phyloP scores from a whole-genome alignment of 1,140 invertebrate species.

The Trichoplusia ni region DNA sequence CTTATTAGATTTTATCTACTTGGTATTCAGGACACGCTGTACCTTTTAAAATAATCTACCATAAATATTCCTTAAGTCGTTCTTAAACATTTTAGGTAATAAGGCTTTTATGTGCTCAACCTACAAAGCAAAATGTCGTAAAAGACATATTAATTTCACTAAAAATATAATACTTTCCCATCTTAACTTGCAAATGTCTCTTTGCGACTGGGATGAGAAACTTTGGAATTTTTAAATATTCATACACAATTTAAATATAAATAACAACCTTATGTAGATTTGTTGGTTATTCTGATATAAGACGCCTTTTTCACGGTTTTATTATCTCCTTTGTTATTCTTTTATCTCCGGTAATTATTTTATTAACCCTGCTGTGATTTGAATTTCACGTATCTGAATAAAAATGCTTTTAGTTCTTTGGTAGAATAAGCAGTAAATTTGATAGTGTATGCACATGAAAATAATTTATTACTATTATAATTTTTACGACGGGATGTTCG shows the following conservation, averaged over 20 bases:
- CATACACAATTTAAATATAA: conserved; percentile 36
- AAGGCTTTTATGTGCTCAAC: background rate
- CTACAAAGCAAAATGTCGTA: background rate
- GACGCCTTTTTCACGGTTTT: conserved; percentile 3
- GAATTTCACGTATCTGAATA: too few relatives aligned
- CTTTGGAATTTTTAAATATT: conserved; percentile 33
- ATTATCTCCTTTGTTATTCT: conserved; percentile 1
- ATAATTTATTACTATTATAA: too few relatives aligned
- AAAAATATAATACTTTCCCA: conserved; percentile 32
- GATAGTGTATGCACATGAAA: too few relatives aligned
- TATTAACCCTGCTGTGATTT: too few relatives aligned
- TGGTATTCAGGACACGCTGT: conserved; percentile 20
- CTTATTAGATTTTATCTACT: conserved; percentile 19
- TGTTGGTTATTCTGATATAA: conserved; percentile 16
- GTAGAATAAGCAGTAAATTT: too few relatives aligned
- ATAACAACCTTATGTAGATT: conserved; percentile 28
- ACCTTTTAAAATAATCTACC: conserved; percentile 28
- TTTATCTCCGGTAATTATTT: background rate
- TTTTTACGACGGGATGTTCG: too few relatives aligned
- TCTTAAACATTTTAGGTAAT: conserved; percentile 21
- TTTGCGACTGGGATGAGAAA: conserved; percentile 25
- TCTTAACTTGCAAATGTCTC: conserved; percentile 33
- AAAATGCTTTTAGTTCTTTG: too few relatives aligned
- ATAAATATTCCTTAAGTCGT: conserved; percentile 16
- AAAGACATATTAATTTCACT: conserved; percentile 15